Evolutionary conservation across 2,888 invertebrate genomes (phyloP).

Genomic region (Antitype chi): DNA sequence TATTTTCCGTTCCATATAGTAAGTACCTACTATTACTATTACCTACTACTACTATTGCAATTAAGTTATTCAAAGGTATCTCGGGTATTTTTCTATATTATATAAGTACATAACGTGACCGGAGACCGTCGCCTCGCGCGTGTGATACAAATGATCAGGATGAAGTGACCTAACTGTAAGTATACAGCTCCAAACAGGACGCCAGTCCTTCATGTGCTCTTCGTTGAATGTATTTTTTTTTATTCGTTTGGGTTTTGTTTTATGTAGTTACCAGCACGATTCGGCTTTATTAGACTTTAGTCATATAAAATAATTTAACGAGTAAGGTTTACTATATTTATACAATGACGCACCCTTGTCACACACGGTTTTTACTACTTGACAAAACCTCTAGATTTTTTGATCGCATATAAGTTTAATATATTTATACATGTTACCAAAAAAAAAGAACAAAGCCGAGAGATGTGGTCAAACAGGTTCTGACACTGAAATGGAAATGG

Average conservation of each 20-base stretch:
- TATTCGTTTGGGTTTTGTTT: background rate
- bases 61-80: slow-evolving; percentile 16
- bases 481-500: too few relatives aligned
- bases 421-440: too few relatives aligned
- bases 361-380: background rate
- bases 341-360: background rate
- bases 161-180: slow-evolving; percentile 60
- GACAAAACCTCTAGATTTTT: background rate
- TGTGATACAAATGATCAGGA: slow-evolving; percentile 65
- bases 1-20: background rate
- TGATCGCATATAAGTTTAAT: background rate
- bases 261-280: background rate
- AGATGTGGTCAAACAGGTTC: too few relatives aligned
- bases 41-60: background rate
- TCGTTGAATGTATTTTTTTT: background rate
- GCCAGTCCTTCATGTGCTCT: background rate
- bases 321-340: background rate
- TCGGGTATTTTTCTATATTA: slow-evolving; percentile 32
- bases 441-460: too few relatives aligned
- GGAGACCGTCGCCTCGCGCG: slow-evolving; percentile 56
- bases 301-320: background rate
- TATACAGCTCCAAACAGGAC: slow-evolving; percentile 21
- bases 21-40: background rate
- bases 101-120: slow-evolving; percentile 38
- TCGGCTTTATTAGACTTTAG: background rate